phyloP scores from a whole-genome alignment of 2,113 vertebrate genomes.

The Tinamus guttatus region DNA sequence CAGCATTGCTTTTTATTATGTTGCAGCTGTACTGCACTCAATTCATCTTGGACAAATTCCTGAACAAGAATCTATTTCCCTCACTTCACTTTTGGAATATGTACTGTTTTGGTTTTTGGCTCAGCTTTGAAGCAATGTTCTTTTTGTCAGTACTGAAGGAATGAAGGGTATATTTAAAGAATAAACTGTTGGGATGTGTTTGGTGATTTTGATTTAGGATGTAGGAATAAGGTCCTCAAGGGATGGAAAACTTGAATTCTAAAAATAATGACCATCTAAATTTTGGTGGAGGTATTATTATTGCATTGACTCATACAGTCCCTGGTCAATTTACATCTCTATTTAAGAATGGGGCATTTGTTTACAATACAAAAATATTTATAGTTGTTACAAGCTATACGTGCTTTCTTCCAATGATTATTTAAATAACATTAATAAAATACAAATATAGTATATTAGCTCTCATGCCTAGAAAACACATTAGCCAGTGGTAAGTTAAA shows the following conservation, averaged over 20 bases:
- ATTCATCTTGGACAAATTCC: slow-evolving; percentile 68
- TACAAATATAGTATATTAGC: neutral
- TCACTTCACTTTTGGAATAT: slow-evolving; percentile 72
- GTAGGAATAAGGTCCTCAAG: slow-evolving; percentile 57
- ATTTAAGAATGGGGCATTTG: neutral
- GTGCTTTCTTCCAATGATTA: slow-evolving; percentile 16
- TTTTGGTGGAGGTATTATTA: slow-evolving; percentile 44
- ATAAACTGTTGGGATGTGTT: slow-evolving; percentile 67
- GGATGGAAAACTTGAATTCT: slow-evolving; percentile 60
- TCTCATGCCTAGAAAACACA: neutral
- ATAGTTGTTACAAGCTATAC: neutral
- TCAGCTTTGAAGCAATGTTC: slow-evolving; percentile 69
- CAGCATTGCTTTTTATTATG: slow-evolving; percentile 71
- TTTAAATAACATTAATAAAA: slow-evolving; percentile 34
- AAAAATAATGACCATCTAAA: slow-evolving; percentile 58
- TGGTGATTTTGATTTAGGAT: slow-evolving; percentile 68
- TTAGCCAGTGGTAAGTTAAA: neutral
- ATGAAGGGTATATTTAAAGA: slow-evolving; percentile 71
- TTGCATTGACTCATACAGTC: slow-evolving; percentile 27
- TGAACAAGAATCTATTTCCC: slow-evolving; percentile 71
- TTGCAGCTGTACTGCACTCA: slow-evolving; percentile 73
- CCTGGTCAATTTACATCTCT: neutral
- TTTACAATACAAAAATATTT: slow-evolving; percentile 50
- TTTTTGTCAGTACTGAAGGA: slow-evolving; percentile 72
- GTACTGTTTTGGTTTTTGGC: slow-evolving; percentile 70